These are phyloP conservation scores for Oegoconia quadripuncta DNA, from an alignment of 2,888 invertebrate genomes.

Conservation along the genomic window DNA sequence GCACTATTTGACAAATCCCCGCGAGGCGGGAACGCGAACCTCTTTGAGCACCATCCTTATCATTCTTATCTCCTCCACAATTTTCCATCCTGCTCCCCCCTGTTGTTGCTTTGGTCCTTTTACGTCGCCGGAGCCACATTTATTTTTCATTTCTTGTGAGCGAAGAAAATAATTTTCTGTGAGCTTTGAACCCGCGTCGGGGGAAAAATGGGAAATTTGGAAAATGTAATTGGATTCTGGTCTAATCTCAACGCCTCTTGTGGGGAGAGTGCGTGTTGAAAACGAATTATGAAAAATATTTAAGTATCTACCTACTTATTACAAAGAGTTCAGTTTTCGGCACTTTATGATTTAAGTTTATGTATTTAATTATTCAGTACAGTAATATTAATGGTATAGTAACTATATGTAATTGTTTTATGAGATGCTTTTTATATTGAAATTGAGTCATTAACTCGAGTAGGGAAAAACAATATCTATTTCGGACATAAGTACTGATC, in stretches of 20 bases:
- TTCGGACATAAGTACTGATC: too few species aligned
- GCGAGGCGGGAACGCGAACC: constrained; percentile 34
- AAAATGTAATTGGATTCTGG: constrained; percentile 76
- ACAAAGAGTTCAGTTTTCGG: too few species aligned
- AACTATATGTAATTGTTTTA: too few species aligned
- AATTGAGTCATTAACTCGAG: too few species aligned
- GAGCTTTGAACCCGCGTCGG: constrained; percentile 72
- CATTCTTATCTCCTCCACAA: constrained; percentile 21
- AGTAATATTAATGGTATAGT: too few species aligned
- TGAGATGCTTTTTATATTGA: too few species aligned
- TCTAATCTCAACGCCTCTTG: constrained; percentile 69
- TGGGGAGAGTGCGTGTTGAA: constrained; percentile 57
- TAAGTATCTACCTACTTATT: too few species aligned
- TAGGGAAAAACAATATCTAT: too few species aligned
- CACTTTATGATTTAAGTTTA: too few species aligned
- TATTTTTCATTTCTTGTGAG: constrained; percentile 76
- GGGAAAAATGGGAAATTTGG: constrained; percentile 72
- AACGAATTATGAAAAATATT: constrained; percentile 21
- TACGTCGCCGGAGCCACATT: constrained; percentile 48
- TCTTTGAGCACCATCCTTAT: constrained; percentile 31
- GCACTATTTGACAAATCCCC: constrained; percentile 54
- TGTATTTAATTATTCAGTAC: too few species aligned
- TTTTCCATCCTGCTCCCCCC: constrained; percentile 35
- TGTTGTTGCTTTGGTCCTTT: constrained; percentile 33
- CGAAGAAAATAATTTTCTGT: constrained; percentile 75